Evolutionary conservation across 2,113 vertebrate species (phyloP).

Genomic region (Melierax canorus): DNA sequence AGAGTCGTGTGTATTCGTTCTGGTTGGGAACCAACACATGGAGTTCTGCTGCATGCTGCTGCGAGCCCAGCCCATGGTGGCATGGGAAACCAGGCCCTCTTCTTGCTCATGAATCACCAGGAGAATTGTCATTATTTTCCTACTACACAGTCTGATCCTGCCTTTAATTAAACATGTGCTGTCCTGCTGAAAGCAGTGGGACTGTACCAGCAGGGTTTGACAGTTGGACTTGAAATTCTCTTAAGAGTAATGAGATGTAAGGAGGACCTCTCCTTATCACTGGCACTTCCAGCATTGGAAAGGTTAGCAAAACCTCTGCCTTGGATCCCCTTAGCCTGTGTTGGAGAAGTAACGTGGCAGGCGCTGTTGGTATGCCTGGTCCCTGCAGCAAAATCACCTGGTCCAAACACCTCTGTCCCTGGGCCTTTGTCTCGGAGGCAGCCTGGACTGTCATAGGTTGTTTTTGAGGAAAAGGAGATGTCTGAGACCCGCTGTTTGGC

Average conservation of each 20-base stretch:
- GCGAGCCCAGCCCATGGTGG: neutral
- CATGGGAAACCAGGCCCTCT: neutral
- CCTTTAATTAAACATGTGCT: neutral
- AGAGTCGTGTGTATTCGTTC: rapidly evolving
- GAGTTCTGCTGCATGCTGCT: neutral
- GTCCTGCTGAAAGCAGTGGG: neutral
- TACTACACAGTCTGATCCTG: neutral
- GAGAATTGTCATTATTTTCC: neutral
- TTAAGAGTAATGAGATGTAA: neutral
- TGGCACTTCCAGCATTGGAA: neutral
- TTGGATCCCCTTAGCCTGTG: neutral
- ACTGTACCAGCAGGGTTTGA: neutral
- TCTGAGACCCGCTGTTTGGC: rapidly evolving
- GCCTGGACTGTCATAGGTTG: neutral
- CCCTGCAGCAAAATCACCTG: neutral
- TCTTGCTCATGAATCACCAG: neutral
- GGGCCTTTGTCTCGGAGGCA: rapidly evolving
- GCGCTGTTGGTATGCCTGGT: neutral
- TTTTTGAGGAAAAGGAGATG: neutral
- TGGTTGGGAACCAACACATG: neutral
- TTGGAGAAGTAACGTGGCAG: neutral
- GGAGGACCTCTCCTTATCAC: neutral
- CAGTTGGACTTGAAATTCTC: neutral
- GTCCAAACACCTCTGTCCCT: neutral
- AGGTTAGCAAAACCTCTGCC: neutral